phyloP scores from a whole-genome alignment of 2,797 vertebrate genomes.

The Scolopax rusticola region DNA sequence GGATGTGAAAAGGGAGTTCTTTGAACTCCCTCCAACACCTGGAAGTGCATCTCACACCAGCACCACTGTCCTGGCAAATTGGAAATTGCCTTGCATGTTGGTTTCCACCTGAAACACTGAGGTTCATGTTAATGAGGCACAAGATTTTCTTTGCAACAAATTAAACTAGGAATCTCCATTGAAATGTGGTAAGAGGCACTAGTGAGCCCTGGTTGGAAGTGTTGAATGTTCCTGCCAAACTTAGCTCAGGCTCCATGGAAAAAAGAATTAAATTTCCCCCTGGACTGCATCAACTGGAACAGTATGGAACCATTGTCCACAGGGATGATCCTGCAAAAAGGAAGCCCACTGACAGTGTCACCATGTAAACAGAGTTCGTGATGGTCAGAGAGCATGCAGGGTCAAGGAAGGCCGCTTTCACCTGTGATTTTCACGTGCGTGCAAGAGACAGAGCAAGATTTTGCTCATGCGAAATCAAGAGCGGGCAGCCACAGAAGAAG shows the following conservation, averaged over 20 bases:
- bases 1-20: neutral
- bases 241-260: neutral
- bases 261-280: neutral
- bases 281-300: neutral
- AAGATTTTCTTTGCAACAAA: neutral
- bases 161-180: neutral
- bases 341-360: neutral
- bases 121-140: neutral
- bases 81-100: neutral
- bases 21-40: neutral
- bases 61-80: neutral
- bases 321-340: neutral
- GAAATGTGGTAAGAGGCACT: neutral
- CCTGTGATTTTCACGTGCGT: neutral
- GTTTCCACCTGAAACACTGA: neutral
- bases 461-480: neutral
- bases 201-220: neutral
- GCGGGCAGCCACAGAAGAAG: fast-evolving
- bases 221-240: neutral
- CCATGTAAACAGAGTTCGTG: neutral
- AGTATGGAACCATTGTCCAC: neutral
- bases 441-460: neutral
- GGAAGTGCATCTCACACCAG: neutral
- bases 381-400: fast-evolving
- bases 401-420: neutral